Conservation (phyloP, 2,797 vertebrate species). For the Xiphorhynchus erythropygius region DNA sequence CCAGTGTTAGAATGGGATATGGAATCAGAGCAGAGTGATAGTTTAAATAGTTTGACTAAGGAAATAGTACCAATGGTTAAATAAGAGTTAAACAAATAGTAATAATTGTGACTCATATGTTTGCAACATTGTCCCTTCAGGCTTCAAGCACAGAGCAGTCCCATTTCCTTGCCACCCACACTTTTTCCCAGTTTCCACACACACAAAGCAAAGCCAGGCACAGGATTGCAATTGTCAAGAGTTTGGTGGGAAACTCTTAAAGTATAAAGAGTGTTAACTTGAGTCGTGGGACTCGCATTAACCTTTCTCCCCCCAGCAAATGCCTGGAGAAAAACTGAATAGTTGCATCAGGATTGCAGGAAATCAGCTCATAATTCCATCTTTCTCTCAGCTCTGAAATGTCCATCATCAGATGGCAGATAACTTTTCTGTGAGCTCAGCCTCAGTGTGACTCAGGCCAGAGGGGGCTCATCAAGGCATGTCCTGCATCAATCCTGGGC, state of each 20-base stretch:
- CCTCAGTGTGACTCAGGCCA: neutral
- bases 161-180: conserved; percentile 44
- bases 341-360: neutral
- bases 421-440: neutral
- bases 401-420: neutral
- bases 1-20: neutral
- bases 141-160: neutral
- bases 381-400: neutral
- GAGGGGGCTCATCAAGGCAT: neutral
- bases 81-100: neutral
- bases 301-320: neutral
- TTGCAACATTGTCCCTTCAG: conserved; percentile 25
- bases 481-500: neutral
- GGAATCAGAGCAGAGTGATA: neutral
- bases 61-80: neutral
- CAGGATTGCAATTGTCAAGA: conserved; percentile 30
- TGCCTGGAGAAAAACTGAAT: neutral
- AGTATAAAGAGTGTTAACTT: conserved; percentile 9
- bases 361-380: neutral
- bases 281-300: neutral
- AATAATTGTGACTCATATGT: conserved; percentile 12
- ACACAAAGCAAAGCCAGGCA: conserved; percentile 10
- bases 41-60: neutral
- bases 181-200: neutral
- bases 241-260: conserved; percentile 28